Base-by-base conservation (phyloP, 2,888 invertebrate species). In the Trachelus stipa region DNA sequence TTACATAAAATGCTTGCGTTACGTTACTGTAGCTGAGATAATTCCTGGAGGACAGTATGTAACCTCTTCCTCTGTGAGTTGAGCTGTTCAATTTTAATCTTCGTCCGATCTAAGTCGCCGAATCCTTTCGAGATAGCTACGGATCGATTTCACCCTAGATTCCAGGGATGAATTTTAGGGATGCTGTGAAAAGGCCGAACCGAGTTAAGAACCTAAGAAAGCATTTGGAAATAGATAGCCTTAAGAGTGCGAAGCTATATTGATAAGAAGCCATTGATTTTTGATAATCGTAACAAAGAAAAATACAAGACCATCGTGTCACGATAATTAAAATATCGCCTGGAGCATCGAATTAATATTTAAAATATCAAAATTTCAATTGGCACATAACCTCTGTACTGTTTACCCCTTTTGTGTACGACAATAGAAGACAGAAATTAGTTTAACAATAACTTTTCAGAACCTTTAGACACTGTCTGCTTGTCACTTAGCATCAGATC, bases 1-100 rank as follows among this genome's bases (percentile, higher is more conserved):
- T 85, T 86, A 85, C 85, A 81, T 85, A 83, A 83, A 85, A 82
- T 78, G 77, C 69, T 74, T 79, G 71, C 74, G 35, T 74, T 34
- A 34, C 71, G 71, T 56, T 56, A 56, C 23, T 56, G 23, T 56
- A 56, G 56, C 23, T 56, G 56, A 56, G 23, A 56, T 56, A 56
- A 56, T 56, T 56, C 23, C 56, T 23, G 56, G 23, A 56, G 56
- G 56, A 56, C 56, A 23, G 2, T 56, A 56, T 1, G 2, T 56
- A 23, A 56, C 56, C 23, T 56, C 56, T 56, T 56, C 23, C 23
- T 56, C 23, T 23, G 56, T 23, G 9, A 2, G 23, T 56, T 9
- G 9, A 6, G 9, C 56, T 23, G 2, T 56, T 56, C 23, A 56
- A 23, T 56, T 56, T 56, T 56, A 23, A 56, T 56, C 56, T 23